These are phyloP conservation scores for Cydia splendana DNA, from an alignment of 1,140 invertebrate species.

Conservation along the genomic window DNA sequence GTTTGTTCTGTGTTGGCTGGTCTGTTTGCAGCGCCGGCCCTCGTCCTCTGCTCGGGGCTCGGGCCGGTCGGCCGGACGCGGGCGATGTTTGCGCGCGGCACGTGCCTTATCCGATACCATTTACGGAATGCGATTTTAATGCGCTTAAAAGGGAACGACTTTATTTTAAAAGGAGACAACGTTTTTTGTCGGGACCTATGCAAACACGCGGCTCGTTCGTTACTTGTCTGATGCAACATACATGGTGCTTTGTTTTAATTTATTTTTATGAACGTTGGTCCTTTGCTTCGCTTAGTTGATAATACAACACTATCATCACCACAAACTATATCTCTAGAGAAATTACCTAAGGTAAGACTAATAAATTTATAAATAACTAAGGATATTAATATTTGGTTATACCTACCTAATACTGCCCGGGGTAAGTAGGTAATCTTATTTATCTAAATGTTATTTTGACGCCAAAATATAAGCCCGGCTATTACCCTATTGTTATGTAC, in stretches of 20 bases:
- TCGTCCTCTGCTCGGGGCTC: too few relatives aligned
- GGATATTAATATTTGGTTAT: too few relatives aligned
- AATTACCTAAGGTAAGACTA: too few relatives aligned
- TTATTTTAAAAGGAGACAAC: conserved; percentile 57
- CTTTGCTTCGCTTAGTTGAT: conserved; percentile 2
- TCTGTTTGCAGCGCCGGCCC: background rate
- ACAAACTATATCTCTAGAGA: too few relatives aligned
- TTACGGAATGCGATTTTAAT: conserved; percentile 69
- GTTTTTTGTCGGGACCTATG: conserved; percentile 60
- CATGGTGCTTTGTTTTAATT: conserved; percentile 10
- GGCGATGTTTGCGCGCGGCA: conserved; percentile 54
- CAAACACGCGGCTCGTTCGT: conserved; percentile 51
- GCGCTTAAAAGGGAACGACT: conserved; percentile 64
- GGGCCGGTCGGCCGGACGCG: conserved; percentile 29
- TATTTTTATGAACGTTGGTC: conserved; percentile 1
- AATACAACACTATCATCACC: too few relatives aligned
- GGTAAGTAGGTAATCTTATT: too few relatives aligned
- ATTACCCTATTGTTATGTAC: too few relatives aligned
- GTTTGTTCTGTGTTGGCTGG: conserved; percentile 26
- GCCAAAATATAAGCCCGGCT: too few relatives aligned
- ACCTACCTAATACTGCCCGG: too few relatives aligned
- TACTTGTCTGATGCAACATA: conserved; percentile 32
- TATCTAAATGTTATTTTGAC: too few relatives aligned
- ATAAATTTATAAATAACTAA: too few relatives aligned
- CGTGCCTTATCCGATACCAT: conserved; percentile 70